Evolutionary conservation across 1,140 invertebrate species (phyloP).

Genomic region (Meloidogyne chitwoodi): DNA sequence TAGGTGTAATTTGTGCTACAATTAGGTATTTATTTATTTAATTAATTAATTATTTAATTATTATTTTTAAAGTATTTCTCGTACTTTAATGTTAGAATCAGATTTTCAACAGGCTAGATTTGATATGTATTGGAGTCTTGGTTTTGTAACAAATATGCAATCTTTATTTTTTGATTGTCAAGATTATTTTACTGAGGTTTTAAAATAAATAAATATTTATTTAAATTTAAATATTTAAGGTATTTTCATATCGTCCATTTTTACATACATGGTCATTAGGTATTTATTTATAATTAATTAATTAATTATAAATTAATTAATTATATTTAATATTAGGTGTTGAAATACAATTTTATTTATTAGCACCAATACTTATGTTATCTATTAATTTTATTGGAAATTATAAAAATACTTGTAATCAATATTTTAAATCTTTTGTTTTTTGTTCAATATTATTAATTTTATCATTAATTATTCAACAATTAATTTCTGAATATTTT

Average conservation of each 20-base stretch:
- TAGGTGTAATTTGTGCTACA: background rate
- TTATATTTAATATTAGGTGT: constrained; percentile 11
- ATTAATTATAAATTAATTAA: no score
- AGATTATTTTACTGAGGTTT: constrained; percentile 31
- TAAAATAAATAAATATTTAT: background rate
- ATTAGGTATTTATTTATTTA: background rate
- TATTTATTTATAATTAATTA: no score
- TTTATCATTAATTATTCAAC: background rate
- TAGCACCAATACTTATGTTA: constrained; percentile 35
- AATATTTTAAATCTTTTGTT: background rate
- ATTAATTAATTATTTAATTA: background rate
- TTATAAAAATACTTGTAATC: constrained; percentile 21
- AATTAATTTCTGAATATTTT: constrained; percentile 8
- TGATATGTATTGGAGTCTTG: constrained; percentile 27
- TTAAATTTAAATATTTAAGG: background rate
- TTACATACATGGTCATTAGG: constrained; percentile 43
- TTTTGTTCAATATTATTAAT: constrained; percentile 5
- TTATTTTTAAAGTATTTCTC: constrained; percentile 9
- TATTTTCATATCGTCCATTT: constrained; percentile 25
- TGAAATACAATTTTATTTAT: constrained; percentile 47
- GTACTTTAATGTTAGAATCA: constrained; percentile 15
- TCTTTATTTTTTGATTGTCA: constrained; percentile 18
- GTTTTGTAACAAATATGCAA: constrained; percentile 27
- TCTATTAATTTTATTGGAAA: constrained; percentile 38
- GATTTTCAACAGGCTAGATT: constrained; percentile 28